Percentiles rank a stretch among this genome's conserved stretches.
These are phyloP conservation scores for Sesamia nonagrioides DNA, from an alignment of 1,140 invertebrate species.

Conservation along the genomic window DNA sequence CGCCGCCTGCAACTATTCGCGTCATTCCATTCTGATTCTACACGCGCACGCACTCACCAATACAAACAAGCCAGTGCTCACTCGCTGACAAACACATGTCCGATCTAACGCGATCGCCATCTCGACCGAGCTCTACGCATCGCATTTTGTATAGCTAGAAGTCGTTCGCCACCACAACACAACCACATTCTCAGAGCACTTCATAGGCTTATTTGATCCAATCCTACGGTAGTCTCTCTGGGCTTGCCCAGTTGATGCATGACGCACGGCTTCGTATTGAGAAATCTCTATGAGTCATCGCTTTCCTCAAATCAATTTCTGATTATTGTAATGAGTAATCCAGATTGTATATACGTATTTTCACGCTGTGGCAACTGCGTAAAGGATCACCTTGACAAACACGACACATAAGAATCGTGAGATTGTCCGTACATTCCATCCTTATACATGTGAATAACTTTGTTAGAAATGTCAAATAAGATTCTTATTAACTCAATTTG, in stretches of 20 bases:
- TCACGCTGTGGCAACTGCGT: not conserved
- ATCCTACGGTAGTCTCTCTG: constrained; percentile 7
- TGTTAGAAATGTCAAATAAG: not conserved
- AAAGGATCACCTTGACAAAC: not conserved
- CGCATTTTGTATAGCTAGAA: constrained; percentile 45
- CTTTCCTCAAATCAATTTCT: constrained; percentile 24
- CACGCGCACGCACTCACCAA: constrained; percentile 82
- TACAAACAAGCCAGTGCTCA: constrained; percentile 77
- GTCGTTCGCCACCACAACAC: constrained; percentile 1
- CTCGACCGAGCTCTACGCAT: constrained; percentile 52
- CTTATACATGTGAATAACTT: not conserved
- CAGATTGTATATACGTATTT: not conserved
- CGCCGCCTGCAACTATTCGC: constrained; percentile 78
- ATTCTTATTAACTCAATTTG: not conserved
- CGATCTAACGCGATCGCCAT: constrained; percentile 55
- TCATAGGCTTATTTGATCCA: constrained; percentile 11
- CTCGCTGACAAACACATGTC: constrained; percentile 77
- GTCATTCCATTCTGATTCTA: constrained; percentile 75
- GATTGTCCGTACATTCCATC: not conserved
- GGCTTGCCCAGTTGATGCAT: constrained; percentile 28
- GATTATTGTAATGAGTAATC: constrained; percentile 2
- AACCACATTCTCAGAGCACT: constrained; percentile 6
- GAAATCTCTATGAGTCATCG: constrained; percentile 9
- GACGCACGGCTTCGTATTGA: constrained; percentile 24
- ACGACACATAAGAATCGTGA: not conserved